Conservation (phyloP, 2,113 vertebrate species). For the Arvicanthis niloticus region DNA sequence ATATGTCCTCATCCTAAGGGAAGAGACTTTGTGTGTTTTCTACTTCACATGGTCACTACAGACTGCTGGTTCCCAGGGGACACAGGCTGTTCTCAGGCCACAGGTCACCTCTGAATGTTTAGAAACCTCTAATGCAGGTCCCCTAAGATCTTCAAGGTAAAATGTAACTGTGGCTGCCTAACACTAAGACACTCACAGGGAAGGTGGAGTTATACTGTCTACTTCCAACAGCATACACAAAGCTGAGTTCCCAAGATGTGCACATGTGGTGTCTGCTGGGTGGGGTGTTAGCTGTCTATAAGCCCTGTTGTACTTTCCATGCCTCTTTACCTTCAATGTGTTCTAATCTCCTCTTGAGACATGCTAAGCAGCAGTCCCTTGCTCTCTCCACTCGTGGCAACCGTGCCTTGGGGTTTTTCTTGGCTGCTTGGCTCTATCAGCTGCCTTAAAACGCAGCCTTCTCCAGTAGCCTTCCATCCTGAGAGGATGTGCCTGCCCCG, state of each 20-base stretch:
- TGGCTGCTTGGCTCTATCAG: fast-evolving
- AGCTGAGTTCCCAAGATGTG: fast-evolving
- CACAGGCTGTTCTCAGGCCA: neutral
- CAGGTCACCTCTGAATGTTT: fast-evolving
- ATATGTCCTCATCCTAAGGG: neutral
- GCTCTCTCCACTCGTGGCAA: neutral
- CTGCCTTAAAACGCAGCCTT: neutral
- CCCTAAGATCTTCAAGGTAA: neutral
- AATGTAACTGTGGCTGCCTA: neutral
- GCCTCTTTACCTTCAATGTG: neutral
- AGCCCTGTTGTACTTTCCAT: fast-evolving
- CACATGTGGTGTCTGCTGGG: neutral
- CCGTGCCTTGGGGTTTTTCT: fast-evolving
- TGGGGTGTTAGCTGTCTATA: fast-evolving
- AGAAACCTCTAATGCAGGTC: neutral
- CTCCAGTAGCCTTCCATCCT: neutral
- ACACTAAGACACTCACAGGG: neutral
- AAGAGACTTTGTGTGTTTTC: neutral
- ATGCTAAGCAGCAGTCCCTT: neutral
- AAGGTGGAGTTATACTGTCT: fast-evolving
- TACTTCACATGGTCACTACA: neutral
- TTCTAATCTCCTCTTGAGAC: neutral
- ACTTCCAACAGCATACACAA: fast-evolving
- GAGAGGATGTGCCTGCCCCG: neutral
- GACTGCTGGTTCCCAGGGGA: neutral